Evolutionary conservation across 2,797 vertebrate genomes (phyloP).

Genomic region (Echeneis naucrates): DNA sequence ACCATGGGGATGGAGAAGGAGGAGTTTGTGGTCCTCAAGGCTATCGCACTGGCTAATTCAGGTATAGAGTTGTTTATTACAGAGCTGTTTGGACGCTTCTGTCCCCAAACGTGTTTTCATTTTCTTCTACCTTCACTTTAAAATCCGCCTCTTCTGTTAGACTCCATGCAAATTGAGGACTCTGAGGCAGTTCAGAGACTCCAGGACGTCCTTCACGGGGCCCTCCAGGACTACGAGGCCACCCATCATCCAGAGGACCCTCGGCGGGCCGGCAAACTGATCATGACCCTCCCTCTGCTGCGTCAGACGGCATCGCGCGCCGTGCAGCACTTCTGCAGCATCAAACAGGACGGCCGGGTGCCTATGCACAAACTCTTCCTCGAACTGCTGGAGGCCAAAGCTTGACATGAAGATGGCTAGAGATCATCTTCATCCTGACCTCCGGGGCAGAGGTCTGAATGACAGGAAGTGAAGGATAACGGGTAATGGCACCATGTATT

Average conservation of each 20-base stretch:
- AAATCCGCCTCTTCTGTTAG: conserved; percentile 73
- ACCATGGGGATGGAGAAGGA: conserved; percentile 96
- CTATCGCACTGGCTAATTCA: conserved; percentile 98
- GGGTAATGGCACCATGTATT: conserved; percentile 55
- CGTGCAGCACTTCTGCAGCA: conserved; percentile 98
- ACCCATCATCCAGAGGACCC: conserved; percentile 92
- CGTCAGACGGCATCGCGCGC: conserved; percentile 96
- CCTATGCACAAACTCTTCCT: conserved; percentile 99
- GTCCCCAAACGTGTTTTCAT: not conserved
- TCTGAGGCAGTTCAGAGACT: conserved; percentile 95
- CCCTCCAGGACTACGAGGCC: conserved; percentile 94
- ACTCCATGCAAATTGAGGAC: conserved; percentile 98
- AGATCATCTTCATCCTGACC: conserved; percentile 10
- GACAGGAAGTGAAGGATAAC: conserved; percentile 45
- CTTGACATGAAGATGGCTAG: conserved; percentile 83
- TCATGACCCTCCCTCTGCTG: conserved; percentile 97
- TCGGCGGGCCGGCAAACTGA: conserved; percentile 93
- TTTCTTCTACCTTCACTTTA: not conserved
- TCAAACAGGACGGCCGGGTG: conserved; percentile 98
- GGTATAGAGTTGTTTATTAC: conserved; percentile 80
- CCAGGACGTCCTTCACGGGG: conserved; percentile 95
- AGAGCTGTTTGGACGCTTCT: not conserved
- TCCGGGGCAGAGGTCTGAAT: not conserved
- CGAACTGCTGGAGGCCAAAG: conserved; percentile 98
- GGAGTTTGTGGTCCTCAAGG: conserved; percentile 98